phyloP scores from a whole-genome alignment of 1,140 invertebrate genomes.

The Drosophila suzukii region DNA sequence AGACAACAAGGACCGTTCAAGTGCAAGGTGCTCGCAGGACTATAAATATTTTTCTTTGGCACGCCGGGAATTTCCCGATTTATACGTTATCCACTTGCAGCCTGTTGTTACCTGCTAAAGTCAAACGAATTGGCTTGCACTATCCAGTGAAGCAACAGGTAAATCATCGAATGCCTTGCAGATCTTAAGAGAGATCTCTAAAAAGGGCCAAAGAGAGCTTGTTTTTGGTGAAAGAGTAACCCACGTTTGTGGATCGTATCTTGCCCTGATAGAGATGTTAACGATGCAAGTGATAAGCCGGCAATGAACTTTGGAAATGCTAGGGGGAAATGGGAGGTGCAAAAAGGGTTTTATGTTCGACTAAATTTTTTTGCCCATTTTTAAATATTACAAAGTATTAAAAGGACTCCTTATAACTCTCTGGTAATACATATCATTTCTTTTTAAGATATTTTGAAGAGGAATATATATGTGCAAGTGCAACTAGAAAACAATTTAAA shows the following conservation, averaged over 20 bases:
- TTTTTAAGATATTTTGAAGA: too few relatives aligned
- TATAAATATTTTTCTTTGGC: constrained; percentile 58
- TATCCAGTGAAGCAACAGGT: constrained; percentile 31
- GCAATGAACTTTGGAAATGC: background rate
- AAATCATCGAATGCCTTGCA: constrained; percentile 1
- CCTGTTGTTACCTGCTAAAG: constrained; percentile 60
- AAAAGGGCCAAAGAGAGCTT: constrained; percentile 23
- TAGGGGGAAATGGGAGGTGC: too few relatives aligned
- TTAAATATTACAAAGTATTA: background rate
- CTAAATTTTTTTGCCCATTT: background rate
- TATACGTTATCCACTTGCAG: constrained; percentile 33
- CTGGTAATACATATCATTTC: too few relatives aligned
- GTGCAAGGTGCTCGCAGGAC: constrained; percentile 27
- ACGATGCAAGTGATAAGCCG: constrained; percentile 23
- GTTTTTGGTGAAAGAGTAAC: background rate
- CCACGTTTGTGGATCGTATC: constrained; percentile 23
- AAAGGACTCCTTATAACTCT: too few relatives aligned
- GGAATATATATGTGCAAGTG: too few relatives aligned
- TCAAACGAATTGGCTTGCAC: constrained; percentile 42
- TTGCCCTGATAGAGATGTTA: constrained; percentile 7
- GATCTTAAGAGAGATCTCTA: constrained; percentile 15
- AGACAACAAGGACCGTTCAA: constrained; percentile 49
- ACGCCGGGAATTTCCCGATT: constrained; percentile 62
- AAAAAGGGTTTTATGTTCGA: background rate
- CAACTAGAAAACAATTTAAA: too few relatives aligned